Evolutionary conservation across 2,113 vertebrate genomes (phyloP).

Genomic region (Silurus meridionalis): DNA sequence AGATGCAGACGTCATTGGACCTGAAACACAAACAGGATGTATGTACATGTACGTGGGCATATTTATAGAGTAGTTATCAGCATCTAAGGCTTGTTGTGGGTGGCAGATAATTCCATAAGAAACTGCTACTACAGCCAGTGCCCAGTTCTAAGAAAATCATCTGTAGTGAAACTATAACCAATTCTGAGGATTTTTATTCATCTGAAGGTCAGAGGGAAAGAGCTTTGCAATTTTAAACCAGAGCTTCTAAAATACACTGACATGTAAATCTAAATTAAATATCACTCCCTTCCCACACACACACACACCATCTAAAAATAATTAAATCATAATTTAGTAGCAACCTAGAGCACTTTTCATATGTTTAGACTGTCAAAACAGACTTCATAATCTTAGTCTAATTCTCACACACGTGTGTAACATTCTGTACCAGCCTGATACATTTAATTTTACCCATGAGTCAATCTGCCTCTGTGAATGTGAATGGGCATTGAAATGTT

Average conservation of each 20-base stretch:
- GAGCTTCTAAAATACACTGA: neutral
- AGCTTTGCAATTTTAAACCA: neutral
- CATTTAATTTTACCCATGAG: neutral
- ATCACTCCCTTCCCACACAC: no score
- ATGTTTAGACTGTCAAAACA: neutral
- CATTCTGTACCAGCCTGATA: neutral
- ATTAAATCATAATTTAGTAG: neutral
- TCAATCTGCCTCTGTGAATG: neutral
- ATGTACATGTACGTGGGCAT: constrained; percentile 11
- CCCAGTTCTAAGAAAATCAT: neutral
- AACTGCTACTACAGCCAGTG: neutral
- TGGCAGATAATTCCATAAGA: constrained; percentile 11
- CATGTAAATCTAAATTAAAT: neutral
- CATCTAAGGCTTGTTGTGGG: neutral
- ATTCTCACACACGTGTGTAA: neutral
- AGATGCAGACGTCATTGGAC: neutral
- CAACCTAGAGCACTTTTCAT: no score
- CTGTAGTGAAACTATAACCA: neutral
- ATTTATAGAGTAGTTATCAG: constrained; percentile 33
- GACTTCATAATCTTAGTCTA: neutral
- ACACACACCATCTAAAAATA: neutral
- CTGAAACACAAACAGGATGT: constrained; percentile 39
- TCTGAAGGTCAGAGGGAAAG: neutral
- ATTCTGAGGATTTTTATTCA: neutral
- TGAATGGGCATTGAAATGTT: neutral